These are phyloP conservation scores for Muscidifurax raptorellus DNA, from an alignment of 1,140 invertebrate species.

Conservation along the genomic window DNA sequence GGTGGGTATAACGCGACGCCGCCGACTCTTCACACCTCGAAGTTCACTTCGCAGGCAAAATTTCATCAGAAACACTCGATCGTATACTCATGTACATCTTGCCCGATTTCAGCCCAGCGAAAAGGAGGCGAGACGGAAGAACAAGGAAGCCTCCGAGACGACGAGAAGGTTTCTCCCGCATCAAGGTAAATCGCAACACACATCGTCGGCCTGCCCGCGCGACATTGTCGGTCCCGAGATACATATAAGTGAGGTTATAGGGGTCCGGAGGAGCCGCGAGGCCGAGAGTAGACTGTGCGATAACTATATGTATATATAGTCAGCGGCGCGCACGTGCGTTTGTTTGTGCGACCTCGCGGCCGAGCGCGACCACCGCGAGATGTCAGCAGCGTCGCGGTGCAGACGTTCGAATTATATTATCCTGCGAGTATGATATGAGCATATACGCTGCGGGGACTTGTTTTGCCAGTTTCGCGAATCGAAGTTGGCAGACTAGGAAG, in stretches of 20 bases:
- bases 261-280: background rate
- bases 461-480: background rate
- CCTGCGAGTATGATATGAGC: too few species aligned
- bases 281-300: background rate
- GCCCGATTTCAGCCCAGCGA: constrained; percentile 16
- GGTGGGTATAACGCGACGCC: background rate
- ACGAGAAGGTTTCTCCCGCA: constrained; percentile 68
- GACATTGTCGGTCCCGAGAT: background rate
- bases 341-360: background rate
- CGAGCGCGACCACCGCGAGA: background rate
- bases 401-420: too few species aligned
- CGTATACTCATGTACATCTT: too few species aligned
- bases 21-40: background rate
- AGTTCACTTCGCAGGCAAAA: too few species aligned
- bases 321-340: background rate
- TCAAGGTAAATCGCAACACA: constrained; percentile 70
- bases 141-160: constrained; percentile 49
- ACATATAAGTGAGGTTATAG: constrained; percentile 8
- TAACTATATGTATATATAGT: background rate
- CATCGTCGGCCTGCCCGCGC: background rate
- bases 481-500: background rate
- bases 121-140: constrained; percentile 53
- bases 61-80: too few species aligned
- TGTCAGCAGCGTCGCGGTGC: background rate
- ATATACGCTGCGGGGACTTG: too few species aligned